Evolutionary conservation across 2,797 vertebrate species (phyloP).

Genomic region (Tenualosa thibaudeaui): DNA sequence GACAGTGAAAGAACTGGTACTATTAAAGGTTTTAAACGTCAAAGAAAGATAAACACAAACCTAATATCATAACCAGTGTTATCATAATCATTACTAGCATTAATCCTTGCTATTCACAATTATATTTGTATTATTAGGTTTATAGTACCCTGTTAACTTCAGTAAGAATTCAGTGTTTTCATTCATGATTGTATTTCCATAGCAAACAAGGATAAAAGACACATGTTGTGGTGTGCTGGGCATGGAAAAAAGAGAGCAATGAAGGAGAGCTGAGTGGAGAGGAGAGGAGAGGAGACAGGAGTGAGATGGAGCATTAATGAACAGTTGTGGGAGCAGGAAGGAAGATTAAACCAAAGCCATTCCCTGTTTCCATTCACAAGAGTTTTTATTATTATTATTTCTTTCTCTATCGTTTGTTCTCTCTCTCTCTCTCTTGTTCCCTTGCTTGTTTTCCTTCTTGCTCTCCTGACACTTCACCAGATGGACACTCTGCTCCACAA

Average conservation of each 20-base stretch:
- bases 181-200: slow-evolving; percentile 76
- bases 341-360: slow-evolving; percentile 23
- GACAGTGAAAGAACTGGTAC: slow-evolving; percentile 56
- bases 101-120: slow-evolving; percentile 71
- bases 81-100: slow-evolving; percentile 66
- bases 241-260: slow-evolving; percentile 17
- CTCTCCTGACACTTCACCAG: slow-evolving; percentile 60
- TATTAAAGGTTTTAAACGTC: slow-evolving; percentile 64
- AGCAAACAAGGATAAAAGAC: slow-evolving; percentile 59
- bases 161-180: slow-evolving; percentile 71
- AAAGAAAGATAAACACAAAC: slow-evolving; percentile 60
- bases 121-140: slow-evolving; percentile 71
- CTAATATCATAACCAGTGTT: slow-evolving; percentile 62
- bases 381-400: slow-evolving; percentile 14
- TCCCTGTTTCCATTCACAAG: slow-evolving; percentile 23
- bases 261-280: slow-evolving; percentile 27
- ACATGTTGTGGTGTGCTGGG: slow-evolving; percentile 61
- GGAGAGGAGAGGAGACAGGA: slow-evolving; percentile 28
- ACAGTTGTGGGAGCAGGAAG: slow-evolving; percentile 7
- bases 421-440: background rate
- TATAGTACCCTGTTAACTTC: slow-evolving; percentile 78
- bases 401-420: slow-evolving; percentile 21
- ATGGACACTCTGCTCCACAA: slow-evolving; percentile 59
- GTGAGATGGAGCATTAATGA: slow-evolving; percentile 32
- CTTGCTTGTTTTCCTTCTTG: slow-evolving; percentile 25